Evolutionary conservation across 2,797 vertebrate species (phyloP), one percentile per base, ranked within the genome.

Genomic region (Gymnocypris eckloni): DNA sequence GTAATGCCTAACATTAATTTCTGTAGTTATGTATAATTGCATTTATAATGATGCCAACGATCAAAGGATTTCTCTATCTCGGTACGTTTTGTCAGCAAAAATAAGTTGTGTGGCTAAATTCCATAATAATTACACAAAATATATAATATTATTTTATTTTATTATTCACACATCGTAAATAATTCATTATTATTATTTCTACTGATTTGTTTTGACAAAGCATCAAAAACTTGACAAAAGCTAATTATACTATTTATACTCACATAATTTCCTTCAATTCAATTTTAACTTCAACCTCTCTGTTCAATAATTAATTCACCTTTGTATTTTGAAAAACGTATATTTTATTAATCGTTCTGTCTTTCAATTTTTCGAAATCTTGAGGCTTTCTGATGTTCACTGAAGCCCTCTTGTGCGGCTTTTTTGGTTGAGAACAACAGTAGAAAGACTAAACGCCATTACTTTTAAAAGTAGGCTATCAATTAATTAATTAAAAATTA

Each of bases 11-110:
- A 28, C 28, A 28, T 28, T 28, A 28, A 28, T n/a, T n/a, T n/a
- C n/a, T n/a, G n/a, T n/a, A n/a, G n/a, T n/a, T n/a, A n/a, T n/a
- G n/a, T n/a, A n/a, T n/a, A n/a, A n/a, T n/a, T n/a, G n/a, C n/a
- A n/a, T n/a, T n/a, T n/a, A n/a, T n/a, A n/a, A n/a, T 12, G 88
- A 52, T 81, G 6, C 8, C n/a, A 37, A 87, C 88, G 84, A 91
- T 59, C 82, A 5, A 13, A 15, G 4, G 28, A 41, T 50, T 41
- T 61, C 12, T 56, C 59, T n/a, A 43, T n/a, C 64, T 75, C 72
- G 25, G 45, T 2, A 33, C 0, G 8, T 20, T 41, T 41, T 43
- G 75, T 6, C 11, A n/a, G 12, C 50, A 20, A 54, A 52, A 39
- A 48, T 43, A 71, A 41, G 0, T 20, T 52, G 25, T 50, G 16